Evolutionary conservation across 2,113 vertebrate genomes (phyloP).

Genomic region (Suricata suricatta): DNA sequence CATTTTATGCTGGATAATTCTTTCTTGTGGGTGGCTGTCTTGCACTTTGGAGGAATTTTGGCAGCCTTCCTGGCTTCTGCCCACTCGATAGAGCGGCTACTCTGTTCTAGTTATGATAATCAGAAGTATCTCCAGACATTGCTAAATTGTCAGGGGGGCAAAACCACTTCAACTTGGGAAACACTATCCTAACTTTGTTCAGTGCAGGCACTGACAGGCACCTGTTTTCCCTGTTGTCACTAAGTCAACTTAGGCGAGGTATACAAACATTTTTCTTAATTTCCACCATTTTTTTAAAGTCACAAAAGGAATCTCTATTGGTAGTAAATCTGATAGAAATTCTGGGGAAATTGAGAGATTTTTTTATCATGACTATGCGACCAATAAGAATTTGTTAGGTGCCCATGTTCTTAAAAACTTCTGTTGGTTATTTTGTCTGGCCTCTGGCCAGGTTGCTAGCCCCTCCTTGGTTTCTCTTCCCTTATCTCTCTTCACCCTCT

Average conservation of each 20-base stretch:
- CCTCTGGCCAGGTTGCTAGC: not conserved
- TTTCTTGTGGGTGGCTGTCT: not conserved
- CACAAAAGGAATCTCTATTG: not conserved
- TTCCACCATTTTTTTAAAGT: not conserved
- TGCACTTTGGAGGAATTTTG: not conserved
- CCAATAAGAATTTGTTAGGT: not conserved
- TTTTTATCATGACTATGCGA: not conserved
- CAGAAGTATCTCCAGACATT: not conserved
- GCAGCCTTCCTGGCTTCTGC: not conserved
- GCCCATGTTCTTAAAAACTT: not conserved
- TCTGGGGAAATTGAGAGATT: not conserved
- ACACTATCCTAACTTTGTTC: not conserved
- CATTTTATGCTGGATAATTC: not conserved
- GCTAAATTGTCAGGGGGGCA: not conserved
- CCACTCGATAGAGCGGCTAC: not conserved
- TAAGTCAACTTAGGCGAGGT: not conserved
- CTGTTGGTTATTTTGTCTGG: not conserved
- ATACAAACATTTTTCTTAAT: not conserved
- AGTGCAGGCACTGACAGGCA: not conserved
- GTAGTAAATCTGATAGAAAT: not conserved
- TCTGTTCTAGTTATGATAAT: not conserved
- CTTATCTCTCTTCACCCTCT: not conserved
- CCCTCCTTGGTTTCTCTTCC: not conserved
- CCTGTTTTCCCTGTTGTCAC: not conserved
- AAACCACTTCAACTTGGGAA: not conserved